phyloP scores from a whole-genome alignment of 2,797 vertebrate genomes.

The Lepus townsendii region DNA sequence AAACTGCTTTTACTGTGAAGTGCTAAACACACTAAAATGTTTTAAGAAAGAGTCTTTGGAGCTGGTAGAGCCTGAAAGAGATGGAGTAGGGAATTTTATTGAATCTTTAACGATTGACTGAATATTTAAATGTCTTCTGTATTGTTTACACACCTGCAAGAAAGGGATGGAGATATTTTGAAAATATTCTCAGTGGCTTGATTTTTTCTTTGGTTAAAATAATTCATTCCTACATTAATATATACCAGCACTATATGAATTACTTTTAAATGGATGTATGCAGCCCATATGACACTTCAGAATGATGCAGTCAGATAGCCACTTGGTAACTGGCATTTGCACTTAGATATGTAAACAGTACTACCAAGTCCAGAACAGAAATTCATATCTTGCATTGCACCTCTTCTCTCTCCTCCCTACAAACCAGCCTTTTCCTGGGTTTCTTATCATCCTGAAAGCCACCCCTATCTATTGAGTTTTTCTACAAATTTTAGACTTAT shows the following conservation, averaged over 20 bases:
- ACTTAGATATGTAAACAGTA: neutral
- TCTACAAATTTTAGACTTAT: neutral
- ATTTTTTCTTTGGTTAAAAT: slow-evolving; percentile 43
- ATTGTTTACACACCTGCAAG: neutral
- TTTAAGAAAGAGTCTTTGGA: neutral
- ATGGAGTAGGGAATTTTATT: neutral
- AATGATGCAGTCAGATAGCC: neutral
- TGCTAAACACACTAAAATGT: neutral
- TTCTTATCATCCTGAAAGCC: neutral
- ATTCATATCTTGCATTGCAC: neutral
- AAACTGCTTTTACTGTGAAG: neutral
- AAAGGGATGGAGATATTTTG: neutral
- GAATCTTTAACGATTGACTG: slow-evolving; percentile 21
- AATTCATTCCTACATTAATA: neutral
- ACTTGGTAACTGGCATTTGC: neutral
- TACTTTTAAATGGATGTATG: neutral
- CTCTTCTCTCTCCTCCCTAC: neutral
- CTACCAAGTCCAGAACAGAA: neutral
- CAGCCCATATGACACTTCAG: neutral
- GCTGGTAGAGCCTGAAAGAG: neutral
- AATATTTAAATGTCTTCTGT: neutral
- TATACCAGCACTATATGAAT: neutral
- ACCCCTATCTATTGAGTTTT: neutral
- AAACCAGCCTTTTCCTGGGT: neutral
- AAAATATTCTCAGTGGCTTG: slow-evolving; percentile 14